Conservation (phyloP, 2,888 invertebrate species). For the Eupithecia centaureata region DNA sequence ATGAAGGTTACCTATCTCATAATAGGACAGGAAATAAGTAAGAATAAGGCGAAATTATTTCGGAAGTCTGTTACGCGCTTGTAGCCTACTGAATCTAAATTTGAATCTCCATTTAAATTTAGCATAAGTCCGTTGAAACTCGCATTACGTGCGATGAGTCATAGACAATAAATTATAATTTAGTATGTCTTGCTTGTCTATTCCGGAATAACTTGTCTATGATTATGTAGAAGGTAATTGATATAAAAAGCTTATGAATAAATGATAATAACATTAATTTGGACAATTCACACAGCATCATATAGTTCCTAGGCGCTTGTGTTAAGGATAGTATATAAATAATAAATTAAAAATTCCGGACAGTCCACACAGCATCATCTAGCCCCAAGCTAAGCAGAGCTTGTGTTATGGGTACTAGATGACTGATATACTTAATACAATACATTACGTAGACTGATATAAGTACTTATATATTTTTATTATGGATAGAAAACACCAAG, state of each 20-base stretch:
- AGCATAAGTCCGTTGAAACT: not conserved
- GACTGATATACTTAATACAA: too few species aligned
- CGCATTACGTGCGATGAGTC: not conserved
- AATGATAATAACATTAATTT: not conserved
- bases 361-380: too few species aligned
- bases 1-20: not conserved
- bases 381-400: too few species aligned
- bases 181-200: not conserved
- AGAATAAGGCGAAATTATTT: not conserved
- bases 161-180: not conserved
- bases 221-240: not conserved
- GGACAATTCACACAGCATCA: too few species aligned
- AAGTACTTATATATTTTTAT: too few species aligned
- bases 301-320: too few species aligned
- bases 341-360: too few species aligned
- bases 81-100: not conserved
- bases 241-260: not conserved
- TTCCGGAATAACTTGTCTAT: not conserved
- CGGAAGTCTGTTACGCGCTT: constrained; percentile 3
- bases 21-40: not conserved
- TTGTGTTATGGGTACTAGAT: too few species aligned
- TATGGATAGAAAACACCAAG: too few species aligned
- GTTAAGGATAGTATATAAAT: too few species aligned
- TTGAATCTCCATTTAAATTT: not conserved
- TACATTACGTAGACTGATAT: too few species aligned